Evolutionary conservation across 2,797 vertebrate species (phyloP).

Genomic region (Spondyliosoma cantharus): DNA sequence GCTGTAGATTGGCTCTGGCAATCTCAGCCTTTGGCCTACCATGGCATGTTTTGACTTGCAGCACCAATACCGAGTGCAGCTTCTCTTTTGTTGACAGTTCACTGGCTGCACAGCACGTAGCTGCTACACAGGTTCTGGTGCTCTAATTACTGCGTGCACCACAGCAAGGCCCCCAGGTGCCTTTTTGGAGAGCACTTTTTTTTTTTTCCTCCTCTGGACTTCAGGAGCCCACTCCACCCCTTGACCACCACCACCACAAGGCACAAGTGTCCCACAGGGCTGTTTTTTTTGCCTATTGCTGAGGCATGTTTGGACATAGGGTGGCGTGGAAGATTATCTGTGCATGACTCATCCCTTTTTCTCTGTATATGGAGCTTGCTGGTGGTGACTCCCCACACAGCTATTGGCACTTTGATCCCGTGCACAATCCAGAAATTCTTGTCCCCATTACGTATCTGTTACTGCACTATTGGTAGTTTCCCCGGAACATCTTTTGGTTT

Average conservation of each 20-base stretch:
- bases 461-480: conserved; percentile 57
- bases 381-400: conserved; percentile 72
- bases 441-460: conserved; percentile 54
- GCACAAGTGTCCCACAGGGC: conserved; percentile 37
- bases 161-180: conserved; percentile 30
- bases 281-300: conserved; percentile 51
- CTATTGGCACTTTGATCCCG: conserved; percentile 76
- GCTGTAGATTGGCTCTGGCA: conserved; percentile 73
- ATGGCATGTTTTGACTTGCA: conserved; percentile 83
- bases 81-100: conserved; percentile 79
- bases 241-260: too few species aligned
- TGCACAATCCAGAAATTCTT: conserved; percentile 79
- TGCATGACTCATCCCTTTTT: conserved; percentile 75
- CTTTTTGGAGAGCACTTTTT: conserved; percentile 13
- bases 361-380: conserved; percentile 76
- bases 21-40: conserved; percentile 79
- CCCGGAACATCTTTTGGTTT: conserved; percentile 36
- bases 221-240: too few species aligned
- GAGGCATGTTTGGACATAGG: conserved; percentile 70
- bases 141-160: conserved; percentile 32
- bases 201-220: too few species aligned
- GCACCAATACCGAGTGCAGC: conserved; percentile 59
- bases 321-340: conserved; percentile 77
- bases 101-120: conserved; percentile 67
- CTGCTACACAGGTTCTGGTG: conserved; percentile 68